Conservation (phyloP, 2,113 vertebrate species). For the Paracanthobrama guichenoti region DNA sequence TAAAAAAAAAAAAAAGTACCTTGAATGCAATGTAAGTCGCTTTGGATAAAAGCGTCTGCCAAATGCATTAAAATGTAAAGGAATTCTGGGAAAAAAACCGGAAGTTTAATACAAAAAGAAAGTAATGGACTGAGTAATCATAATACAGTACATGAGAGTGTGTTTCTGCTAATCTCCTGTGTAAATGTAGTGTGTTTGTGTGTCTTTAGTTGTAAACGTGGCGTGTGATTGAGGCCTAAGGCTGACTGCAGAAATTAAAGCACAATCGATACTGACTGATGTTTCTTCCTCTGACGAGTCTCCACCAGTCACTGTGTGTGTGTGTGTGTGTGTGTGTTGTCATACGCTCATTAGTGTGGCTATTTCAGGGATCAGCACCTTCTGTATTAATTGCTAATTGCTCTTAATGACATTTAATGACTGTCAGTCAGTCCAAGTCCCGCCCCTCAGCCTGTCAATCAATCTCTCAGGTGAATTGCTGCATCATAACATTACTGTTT, state of each 20-base stretch:
- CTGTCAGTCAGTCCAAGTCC: slow-evolving; percentile 18
- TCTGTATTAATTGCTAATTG: slow-evolving; percentile 59
- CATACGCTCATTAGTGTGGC: slow-evolving; percentile 24
- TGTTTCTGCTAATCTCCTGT: slow-evolving; percentile 33
- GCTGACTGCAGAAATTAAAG: slow-evolving; percentile 60
- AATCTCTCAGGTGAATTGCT: slow-evolving; percentile 42
- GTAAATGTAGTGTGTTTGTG: slow-evolving; percentile 38
- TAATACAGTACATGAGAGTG: neutral
- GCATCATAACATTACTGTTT: slow-evolving; percentile 22
- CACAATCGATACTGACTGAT: slow-evolving; percentile 59
- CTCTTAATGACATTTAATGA: slow-evolving; percentile 59
- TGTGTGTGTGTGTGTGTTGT: slow-evolving; percentile 40
- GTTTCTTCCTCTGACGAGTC: slow-evolving; percentile 32
- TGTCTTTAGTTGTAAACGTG: slow-evolving; percentile 49
- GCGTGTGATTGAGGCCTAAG: slow-evolving; percentile 57
- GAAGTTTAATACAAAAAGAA: neutral
- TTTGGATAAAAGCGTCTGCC: no score
- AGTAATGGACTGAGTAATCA: neutral
- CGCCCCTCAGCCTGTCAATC: slow-evolving; percentile 45
- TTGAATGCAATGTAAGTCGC: no score
- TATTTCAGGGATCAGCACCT: slow-evolving; percentile 50
- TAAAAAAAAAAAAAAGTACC: no score
- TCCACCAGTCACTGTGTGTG: slow-evolving; percentile 28
- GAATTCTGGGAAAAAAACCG: no score
- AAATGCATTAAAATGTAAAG: no score